Evolutionary conservation across 2,797 vertebrate species (phyloP), one percentile per base, ranked within the genome.

Genomic region (Sebastes melanostomus): DNA sequence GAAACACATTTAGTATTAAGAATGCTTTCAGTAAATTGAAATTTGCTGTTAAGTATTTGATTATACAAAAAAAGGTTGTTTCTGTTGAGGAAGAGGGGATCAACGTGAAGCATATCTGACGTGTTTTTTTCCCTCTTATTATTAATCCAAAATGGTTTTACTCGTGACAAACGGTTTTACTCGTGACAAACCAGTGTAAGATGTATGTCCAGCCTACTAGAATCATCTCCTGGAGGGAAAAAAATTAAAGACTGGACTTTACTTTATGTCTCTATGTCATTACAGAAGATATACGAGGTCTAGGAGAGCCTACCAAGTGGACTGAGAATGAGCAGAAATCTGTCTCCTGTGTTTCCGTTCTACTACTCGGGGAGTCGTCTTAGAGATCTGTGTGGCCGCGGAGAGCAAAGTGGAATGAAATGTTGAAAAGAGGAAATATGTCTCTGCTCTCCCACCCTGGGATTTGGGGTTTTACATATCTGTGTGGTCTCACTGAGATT

Each of bases 401-500:
- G 61, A 85, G 77, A 82, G 72, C 66, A 73, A 72, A 80, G 25
- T 20, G 65, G 77, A 88, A 82, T 82, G 70, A 89, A 75, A 88
- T 74, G 78, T 66, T 86, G 84, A 91, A 85, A 89, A 66, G 73
- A 82, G 68, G 81, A 90, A 88, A 87, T 84, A 79, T 69, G 75
- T 61, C 67, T 80, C 58, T 60, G 69, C 67, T 80, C 74, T 84
- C 78, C 66, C 70, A 77, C 67, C 63, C 63, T 34, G 83, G 88
- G 85, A 84, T 82, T 59, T 82, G 24, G 54, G 80, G 75, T 85
- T 84, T 85, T 79, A 71, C 66, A 59, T n/a, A 67, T 80, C 71
- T 91, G 89, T 93, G 91, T 93, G 92, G 92, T 91, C 92, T 83
- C 55, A 27, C 61, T 46, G 50, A 88, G 83, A 89, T 87, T 78